phyloP scores from a whole-genome alignment of 2,888 invertebrate species.

The Ectobius pallidus region DNA sequence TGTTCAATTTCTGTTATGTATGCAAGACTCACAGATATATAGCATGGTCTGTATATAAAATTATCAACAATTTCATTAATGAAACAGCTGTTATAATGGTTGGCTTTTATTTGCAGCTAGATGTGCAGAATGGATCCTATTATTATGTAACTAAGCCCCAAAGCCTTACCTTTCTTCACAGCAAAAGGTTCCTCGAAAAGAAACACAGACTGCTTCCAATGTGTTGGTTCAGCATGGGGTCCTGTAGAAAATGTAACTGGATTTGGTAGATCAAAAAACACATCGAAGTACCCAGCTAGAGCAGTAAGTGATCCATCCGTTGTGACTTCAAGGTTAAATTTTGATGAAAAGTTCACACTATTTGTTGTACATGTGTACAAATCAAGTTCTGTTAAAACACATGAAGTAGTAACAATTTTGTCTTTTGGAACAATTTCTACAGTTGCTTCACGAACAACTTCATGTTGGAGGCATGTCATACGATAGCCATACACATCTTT shows the following conservation, averaged over 20 bases:
- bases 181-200: conserved; percentile 75
- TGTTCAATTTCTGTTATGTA: too few relatives aligned
- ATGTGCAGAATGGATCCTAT: too few relatives aligned
- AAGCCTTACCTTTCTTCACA: conserved; percentile 70
- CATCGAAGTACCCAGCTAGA: conserved; percentile 91
- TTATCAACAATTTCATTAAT: too few relatives aligned
- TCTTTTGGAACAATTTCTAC: conserved; percentile 70
- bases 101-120: too few relatives aligned
- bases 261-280: conserved; percentile 76
- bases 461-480: conserved; percentile 89
- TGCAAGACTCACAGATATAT: too few relatives aligned
- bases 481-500: conserved; percentile 91
- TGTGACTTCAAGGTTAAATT: conserved; percentile 69
- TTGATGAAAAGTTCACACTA: conserved; percentile 73
- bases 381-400: conserved; percentile 73
- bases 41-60: too few relatives aligned
- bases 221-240: conserved; percentile 75
- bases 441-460: conserved; percentile 79
- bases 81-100: too few relatives aligned
- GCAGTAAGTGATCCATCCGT: conserved; percentile 76
- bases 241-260: conserved; percentile 78
- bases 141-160: too few relatives aligned
- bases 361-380: conserved; percentile 73
- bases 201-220: conserved; percentile 96
- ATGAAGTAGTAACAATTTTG: conserved; percentile 69